Base-by-base conservation (phyloP, 2,888 invertebrate species). In the Acleris emargana region DNA sequence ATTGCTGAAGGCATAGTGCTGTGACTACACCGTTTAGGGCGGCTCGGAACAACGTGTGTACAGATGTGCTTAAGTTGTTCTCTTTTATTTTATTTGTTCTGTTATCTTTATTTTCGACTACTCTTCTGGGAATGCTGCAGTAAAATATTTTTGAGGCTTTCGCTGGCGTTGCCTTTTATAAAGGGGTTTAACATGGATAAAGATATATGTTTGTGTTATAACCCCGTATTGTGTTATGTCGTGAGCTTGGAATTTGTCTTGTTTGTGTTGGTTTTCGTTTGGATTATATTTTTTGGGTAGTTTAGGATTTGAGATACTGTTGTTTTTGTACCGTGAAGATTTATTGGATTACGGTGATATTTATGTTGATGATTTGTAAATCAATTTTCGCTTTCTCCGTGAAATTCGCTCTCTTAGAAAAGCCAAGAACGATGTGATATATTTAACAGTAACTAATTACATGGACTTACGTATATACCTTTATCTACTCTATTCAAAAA, bases 1-100 rank as follows among this genome's bases (percentile, higher is more conserved):
- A 45, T 17, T 5, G 2, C 72, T 72, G 68, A 72, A 68, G 54
- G 68, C 70, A 69, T 38, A 13, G 38, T 38, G 38, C 38, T 38
- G 38, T 38, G 38, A 38, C 73, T 72, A 72, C 73, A 71, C 73
- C 73, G 71, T 72, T 78, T 76, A 73, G 69, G 69, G 64, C 25
- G 63, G 67, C 63, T 43, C 20, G 60, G 47, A 57, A 58, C 67
- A 67, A 60, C 67, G 62, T 68, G 64, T 67, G 68, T 67, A 67
- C 64, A 64, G 57, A 64, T 67, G 63, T 51, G 38, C 58, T 67
- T 52, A 67, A 63, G 58, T 32, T 54, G 50, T 58, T 28, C 42
- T 45, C 47, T 62, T 67, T 67, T 67, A 67, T 66, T 60, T 66
- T 66, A 64, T 64, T 60, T 60, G 28, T 43, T 50, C 61, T 60